Evolutionary conservation across 2,888 invertebrate species (phyloP).

Genomic region (Helicoverpa assulta): DNA sequence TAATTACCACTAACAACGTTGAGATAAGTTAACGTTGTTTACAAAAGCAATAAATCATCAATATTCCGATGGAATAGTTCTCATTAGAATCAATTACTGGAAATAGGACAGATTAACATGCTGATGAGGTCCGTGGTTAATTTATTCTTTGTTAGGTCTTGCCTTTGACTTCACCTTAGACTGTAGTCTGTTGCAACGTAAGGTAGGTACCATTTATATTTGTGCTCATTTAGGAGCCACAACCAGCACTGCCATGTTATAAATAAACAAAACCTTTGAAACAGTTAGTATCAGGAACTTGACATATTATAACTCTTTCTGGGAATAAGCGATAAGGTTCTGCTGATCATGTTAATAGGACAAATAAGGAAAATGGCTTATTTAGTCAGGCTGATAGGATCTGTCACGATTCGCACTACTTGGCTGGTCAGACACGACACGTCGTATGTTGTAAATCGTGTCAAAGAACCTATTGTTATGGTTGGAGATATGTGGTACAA

Average conservation of each 20-base stretch:
- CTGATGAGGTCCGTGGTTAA: slow-evolving; percentile 37
- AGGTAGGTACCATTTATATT: too few species aligned
- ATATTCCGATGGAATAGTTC: slow-evolving; percentile 44
- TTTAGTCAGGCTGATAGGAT: slow-evolving; percentile 42
- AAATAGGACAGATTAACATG: slow-evolving; percentile 43
- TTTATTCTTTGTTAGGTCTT: slow-evolving; percentile 7
- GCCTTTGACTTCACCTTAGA: background rate
- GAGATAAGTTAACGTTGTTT: slow-evolving; percentile 26
- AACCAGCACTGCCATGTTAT: too few species aligned
- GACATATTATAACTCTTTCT: background rate
- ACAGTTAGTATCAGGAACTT: background rate
- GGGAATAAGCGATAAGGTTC: slow-evolving; percentile 14
- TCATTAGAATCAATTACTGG: slow-evolving; percentile 54
- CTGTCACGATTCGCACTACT: slow-evolving; percentile 50
- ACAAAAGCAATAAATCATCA: slow-evolving; percentile 31
- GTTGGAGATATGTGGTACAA: slow-evolving; percentile 39
- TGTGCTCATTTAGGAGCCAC: too few species aligned
- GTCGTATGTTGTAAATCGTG: slow-evolving; percentile 33
- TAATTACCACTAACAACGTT: slow-evolving; percentile 10
- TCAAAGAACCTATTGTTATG: slow-evolving; percentile 52
- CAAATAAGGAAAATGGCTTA: slow-evolving; percentile 53
- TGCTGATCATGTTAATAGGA: slow-evolving; percentile 4
- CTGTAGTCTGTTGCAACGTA: background rate
- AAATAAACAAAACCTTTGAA: background rate
- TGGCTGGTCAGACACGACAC: slow-evolving; percentile 36